phyloP scores from a whole-genome alignment of 2,888 invertebrate genomes.

The Catocala nupta region DNA sequence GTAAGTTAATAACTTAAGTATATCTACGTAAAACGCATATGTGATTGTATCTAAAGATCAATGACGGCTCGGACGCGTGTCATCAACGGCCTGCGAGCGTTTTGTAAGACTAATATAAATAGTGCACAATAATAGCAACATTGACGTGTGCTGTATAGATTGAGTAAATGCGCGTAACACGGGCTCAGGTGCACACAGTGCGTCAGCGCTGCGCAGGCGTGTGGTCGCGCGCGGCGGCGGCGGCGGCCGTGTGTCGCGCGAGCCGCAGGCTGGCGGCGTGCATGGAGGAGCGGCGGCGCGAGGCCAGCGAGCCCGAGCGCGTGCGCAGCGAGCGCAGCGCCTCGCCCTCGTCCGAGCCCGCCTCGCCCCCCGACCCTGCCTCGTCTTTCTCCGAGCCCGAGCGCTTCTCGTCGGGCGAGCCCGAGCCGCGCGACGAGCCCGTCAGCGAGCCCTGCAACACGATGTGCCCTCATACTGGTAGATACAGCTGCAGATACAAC shows the following conservation, averaged over 20 bases:
- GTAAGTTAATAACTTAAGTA: too few relatives aligned
- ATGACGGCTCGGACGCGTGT: too few relatives aligned
- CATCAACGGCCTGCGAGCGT: too few relatives aligned
- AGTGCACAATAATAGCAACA: too few relatives aligned
- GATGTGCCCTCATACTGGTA: too few relatives aligned
- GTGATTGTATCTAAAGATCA: too few relatives aligned
- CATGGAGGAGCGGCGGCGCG: constrained; percentile 75
- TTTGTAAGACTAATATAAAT: too few relatives aligned
- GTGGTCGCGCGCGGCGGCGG: constrained; percentile 50
- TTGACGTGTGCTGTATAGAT: too few relatives aligned
- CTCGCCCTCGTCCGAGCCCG: constrained; percentile 35
- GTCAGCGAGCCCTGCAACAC: constrained; percentile 59
- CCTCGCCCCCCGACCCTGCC: constrained; percentile 34
- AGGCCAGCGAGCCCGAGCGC: constrained; percentile 20
- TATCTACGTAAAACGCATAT: too few relatives aligned
- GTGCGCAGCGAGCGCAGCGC: constrained; percentile 37
- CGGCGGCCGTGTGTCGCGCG: constrained; percentile 63
- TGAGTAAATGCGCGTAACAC: too few relatives aligned
- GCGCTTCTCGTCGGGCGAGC: constrained; percentile 21
- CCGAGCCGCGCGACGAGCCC: constrained; percentile 39
- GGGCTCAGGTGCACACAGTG: not conserved
- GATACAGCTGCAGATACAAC: too few relatives aligned
- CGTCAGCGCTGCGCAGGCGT: constrained; percentile 19
- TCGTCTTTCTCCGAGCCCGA: constrained; percentile 28
- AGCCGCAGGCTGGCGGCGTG: constrained; percentile 76